A percentile compares a stretch with the other conserved stretches of the same genome.
phyloP scores from a whole-genome alignment of 1,140 invertebrate species.

The Bathynomus jamesi region DNA sequence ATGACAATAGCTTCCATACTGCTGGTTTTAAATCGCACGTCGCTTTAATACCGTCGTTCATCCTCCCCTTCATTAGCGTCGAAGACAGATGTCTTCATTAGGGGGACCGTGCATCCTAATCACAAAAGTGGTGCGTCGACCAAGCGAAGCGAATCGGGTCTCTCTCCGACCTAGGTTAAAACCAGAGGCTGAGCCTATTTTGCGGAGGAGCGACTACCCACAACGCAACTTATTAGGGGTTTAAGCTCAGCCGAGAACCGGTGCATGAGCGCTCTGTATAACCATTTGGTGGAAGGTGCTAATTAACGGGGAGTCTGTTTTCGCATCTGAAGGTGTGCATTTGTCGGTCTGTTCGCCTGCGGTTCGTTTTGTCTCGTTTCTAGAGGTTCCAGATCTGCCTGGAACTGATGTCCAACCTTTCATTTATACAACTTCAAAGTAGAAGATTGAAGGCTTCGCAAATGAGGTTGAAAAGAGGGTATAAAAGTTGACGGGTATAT shows the following conservation, averaged over 20 bases:
- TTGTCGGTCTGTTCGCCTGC: too few species aligned
- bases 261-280: neutral
- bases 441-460: too few species aligned
- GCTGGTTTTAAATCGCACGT: too few species aligned
- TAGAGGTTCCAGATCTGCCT: too few species aligned
- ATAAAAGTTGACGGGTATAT: too few species aligned
- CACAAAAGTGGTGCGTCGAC: neutral
- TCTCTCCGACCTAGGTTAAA: neutral
- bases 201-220: neutral
- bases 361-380: too few species aligned
- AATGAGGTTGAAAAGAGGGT: too few species aligned
- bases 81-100: neutral
- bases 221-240: too few species aligned
- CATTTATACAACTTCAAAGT: too few species aligned
- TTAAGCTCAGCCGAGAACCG: neutral
- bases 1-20: too few species aligned
- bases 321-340: neutral
- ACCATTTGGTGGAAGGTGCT: neutral
- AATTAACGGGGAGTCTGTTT: conserved; percentile 1
- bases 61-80: neutral
- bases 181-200: neutral
- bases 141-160: neutral
- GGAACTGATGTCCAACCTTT: too few species aligned
- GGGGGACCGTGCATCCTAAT: neutral
- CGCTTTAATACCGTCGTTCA: too few species aligned